Evolutionary conservation across 1,140 invertebrate genomes (phyloP).

Genomic region (Stegodyphus dumicola): DNA sequence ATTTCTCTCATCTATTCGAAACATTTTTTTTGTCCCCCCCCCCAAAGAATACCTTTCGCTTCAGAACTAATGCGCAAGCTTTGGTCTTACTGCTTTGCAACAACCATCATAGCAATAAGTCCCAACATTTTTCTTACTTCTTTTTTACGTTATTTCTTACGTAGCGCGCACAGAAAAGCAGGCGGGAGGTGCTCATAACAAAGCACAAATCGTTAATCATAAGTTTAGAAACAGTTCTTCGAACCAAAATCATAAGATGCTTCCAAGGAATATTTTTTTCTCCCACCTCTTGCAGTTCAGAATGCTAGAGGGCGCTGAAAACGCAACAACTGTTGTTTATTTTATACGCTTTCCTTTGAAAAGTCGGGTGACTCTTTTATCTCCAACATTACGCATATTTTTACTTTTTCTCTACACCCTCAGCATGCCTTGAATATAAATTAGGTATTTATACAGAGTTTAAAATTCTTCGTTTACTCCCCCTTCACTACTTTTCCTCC

Average conservation of each 20-base stretch:
- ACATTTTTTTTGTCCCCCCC: background rate
- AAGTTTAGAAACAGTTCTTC: conserved; percentile 29
- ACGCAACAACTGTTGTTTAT: conserved; percentile 41
- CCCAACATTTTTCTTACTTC: background rate
- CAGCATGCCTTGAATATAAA: conserved; percentile 36
- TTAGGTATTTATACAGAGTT: conserved; percentile 28
- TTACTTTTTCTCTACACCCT: background rate
- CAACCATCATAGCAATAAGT: conserved; percentile 38
- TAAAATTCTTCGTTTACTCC: no score
- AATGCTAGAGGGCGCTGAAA: background rate
- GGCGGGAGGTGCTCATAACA: background rate
- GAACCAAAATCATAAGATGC: conserved; percentile 19
- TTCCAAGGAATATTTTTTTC: background rate
- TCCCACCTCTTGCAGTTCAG: background rate
- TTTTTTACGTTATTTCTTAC: background rate
- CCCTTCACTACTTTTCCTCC: no score
- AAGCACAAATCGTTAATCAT: conserved; percentile 46
- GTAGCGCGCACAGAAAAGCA: background rate
- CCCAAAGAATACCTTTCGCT: background rate
- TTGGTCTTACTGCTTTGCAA: background rate
- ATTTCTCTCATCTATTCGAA: conserved; percentile 30
- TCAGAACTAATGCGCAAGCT: background rate
- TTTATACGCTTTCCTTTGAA: conserved; percentile 20
- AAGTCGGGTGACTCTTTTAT: conserved; percentile 16
- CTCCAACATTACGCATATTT: conserved; percentile 40